Evolutionary conservation across 2,888 invertebrate genomes (phyloP), one percentile per base, ranked within the genome.

Genomic region (Sthenelais limicola): DNA sequence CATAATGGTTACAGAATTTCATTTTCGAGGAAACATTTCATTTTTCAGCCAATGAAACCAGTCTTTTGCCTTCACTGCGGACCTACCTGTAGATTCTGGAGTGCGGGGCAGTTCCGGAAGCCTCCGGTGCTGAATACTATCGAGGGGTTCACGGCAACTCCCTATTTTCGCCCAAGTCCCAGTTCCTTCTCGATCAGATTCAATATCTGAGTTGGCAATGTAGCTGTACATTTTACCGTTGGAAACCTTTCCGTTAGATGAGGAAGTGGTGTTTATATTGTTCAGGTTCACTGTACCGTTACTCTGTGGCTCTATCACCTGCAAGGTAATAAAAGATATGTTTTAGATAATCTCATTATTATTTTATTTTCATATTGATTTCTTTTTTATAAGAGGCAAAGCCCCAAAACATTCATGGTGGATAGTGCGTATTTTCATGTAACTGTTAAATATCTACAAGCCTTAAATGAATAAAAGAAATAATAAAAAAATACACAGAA

Each of bases 151-250:
- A 21, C 73, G 62, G 73, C 76, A 76, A 48, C 43, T 47, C 18
- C 71, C 69, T 7, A 68, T 54, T 38, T 69, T 69, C 26, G 68
- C 66, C 58, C 62, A 71, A 15, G 56, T 54, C 7, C n/a, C 62
- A 12, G 47, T 30, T 47, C 83, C 83, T 33, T 80, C 75, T 71
- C 89, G 89, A 67, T 85, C 80, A 0, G 74, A 76, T 58, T 85
- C 80, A 18, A 71, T 49, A 30, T 88, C 88, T 33, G 86, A 86
- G 7, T 83, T 80, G 30, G 86, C 85, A 38, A 88, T 84, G 76
- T 86, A 85, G 75, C 87, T 88, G 80, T 88, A 88, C 80, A 88
- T 82, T 77, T 85, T 86, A 67, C 88, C 88, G 73, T 88, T 88
- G 75, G 85, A 83, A 58, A 84, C 74, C 74, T 84, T 85, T 30